Evolutionary conservation across 2,113 vertebrate genomes (phyloP).

Genomic region (Saccopteryx leptura): DNA sequence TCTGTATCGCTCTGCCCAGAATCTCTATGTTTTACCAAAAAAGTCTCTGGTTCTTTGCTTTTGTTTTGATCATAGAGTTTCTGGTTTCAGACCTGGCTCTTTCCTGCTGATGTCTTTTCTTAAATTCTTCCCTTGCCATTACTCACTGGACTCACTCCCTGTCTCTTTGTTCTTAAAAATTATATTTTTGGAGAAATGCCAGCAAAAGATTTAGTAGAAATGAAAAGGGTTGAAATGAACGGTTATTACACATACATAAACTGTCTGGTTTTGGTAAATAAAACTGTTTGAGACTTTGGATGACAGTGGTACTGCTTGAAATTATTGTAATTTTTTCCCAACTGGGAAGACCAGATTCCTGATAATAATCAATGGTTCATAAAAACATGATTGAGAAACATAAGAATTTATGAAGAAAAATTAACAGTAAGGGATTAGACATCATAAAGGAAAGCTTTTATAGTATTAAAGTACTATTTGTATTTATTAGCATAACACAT

Average conservation of each 20-base stretch:
- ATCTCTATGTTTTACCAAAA: background rate
- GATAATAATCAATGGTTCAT: background rate
- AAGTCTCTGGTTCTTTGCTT: background rate
- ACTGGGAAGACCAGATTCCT: background rate
- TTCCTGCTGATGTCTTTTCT: background rate
- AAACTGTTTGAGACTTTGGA: background rate
- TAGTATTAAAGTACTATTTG: background rate
- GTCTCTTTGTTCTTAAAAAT: background rate
- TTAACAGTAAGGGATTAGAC: background rate
- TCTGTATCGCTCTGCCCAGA: background rate
- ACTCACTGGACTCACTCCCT: background rate
- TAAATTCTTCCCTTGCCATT: background rate
- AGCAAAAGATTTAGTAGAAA: background rate
- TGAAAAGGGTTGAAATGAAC: background rate
- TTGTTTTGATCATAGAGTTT: background rate
- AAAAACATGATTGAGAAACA: slow-evolving; percentile 43
- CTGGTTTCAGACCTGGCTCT: background rate
- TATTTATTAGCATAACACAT: background rate
- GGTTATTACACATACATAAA: background rate
- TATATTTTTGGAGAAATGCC: background rate
- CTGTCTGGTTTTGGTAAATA: background rate
- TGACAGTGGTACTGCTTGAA: background rate
- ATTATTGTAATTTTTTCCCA: background rate
- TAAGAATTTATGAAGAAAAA: background rate
- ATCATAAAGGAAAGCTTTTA: background rate